A percentile compares a stretch with the other conserved stretches of the same genome.
Evolutionary conservation across 2,113 vertebrate species (phyloP).

Genomic region (Clupea harengus): DNA sequence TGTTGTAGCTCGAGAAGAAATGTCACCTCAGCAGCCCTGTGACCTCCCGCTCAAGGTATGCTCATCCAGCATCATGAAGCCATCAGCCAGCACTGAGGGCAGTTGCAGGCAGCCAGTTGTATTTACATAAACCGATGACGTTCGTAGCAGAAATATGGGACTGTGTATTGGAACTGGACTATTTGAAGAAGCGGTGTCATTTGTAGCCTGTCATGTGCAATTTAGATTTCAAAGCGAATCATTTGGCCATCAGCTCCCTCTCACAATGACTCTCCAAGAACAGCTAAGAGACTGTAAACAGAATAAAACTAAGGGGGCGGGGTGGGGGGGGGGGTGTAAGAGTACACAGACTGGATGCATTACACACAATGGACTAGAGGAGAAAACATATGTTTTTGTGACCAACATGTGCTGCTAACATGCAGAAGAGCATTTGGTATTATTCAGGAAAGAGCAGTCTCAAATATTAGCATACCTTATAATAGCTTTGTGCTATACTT

Average conservation of each 20-base stretch:
- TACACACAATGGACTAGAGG: background rate
- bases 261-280: conserved; percentile 21
- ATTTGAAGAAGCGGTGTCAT: background rate
- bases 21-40: background rate
- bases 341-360: background rate
- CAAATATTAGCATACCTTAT: background rate
- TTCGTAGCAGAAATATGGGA: background rate
- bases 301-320: background rate
- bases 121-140: background rate
- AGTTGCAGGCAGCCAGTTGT: background rate
- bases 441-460: background rate
- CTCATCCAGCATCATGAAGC: background rate
- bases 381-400: background rate
- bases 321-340: background rate
- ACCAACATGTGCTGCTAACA: background rate
- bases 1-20: background rate
- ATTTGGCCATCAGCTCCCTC: conserved; percentile 11
- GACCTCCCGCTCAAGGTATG: background rate
- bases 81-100: background rate
- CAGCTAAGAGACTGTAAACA: conserved; percentile 11
- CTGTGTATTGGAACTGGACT: background rate
- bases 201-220: conserved; percentile 13
- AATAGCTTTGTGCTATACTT: background rate
- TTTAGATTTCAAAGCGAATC: conserved; percentile 20
- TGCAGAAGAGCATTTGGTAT: background rate